These are phyloP conservation scores for Amphimallon solstitiale DNA, from an alignment of 2,888 invertebrate species.

Conservation along the genomic window DNA sequence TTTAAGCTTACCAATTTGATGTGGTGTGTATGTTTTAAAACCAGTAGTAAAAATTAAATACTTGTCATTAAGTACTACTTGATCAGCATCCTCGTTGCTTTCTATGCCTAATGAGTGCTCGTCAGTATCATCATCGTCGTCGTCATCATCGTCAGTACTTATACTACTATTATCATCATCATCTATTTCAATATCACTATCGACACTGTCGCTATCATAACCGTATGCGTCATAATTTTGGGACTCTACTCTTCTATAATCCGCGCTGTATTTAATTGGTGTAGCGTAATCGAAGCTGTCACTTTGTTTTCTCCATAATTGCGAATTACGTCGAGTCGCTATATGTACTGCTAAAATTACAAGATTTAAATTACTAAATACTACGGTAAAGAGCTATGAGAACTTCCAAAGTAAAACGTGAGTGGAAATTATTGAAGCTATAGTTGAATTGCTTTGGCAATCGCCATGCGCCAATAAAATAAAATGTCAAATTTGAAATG, in stretches of 20 bases:
- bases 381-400: too few relatives aligned
- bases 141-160: constrained; percentile 50
- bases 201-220: constrained; percentile 56
- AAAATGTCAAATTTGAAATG: too few relatives aligned
- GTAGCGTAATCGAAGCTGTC: constrained; percentile 66
- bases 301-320: constrained; percentile 41
- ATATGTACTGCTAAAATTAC: constrained; percentile 19
- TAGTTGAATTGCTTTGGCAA: too few relatives aligned
- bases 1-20: constrained; percentile 73
- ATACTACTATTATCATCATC: constrained; percentile 41
- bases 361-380: too few relatives aligned
- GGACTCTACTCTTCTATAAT: constrained; percentile 69
- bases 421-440: too few relatives aligned
- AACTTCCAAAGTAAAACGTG: too few relatives aligned
- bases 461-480: too few relatives aligned
- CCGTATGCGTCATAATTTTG: constrained; percentile 46
- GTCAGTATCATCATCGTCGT: constrained; percentile 47
- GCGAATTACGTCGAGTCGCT: constrained; percentile 29
- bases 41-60: constrained; percentile 86
- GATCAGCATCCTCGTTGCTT: constrained; percentile 59
- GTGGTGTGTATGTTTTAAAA: constrained; percentile 84
- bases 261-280: constrained; percentile 72
- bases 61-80: constrained; percentile 70
- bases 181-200: constrained; percentile 51
- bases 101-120: constrained; percentile 50